Evolutionary conservation across 2,888 invertebrate species (phyloP), one percentile per base, ranked within the genome.

Genomic region (Drosophila setosimentum): DNA sequence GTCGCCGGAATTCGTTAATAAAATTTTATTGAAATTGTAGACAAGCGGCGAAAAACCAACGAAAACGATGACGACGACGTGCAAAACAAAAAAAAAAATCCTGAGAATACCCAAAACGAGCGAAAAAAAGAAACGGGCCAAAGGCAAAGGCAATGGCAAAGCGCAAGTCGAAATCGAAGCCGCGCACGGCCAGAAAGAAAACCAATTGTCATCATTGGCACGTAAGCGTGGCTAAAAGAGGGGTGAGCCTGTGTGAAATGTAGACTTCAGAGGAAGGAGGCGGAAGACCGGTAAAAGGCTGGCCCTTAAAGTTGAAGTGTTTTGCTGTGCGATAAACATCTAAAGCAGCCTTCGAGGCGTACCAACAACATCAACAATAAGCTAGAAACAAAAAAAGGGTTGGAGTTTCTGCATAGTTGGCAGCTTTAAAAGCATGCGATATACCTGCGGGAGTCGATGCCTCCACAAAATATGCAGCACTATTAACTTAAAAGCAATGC

Each of bases 1-100:
- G 77, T 83, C 87, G 81, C 90, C 92, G 91, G 91, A 91, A 90
- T 90, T 91, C 91, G 91, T 91, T 91, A 91, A 91, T 91, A 91
- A 92, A 91, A 91, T 91, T 92, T 91, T 91, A 91, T 91, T 92
- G 91, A 91, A 91, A 92, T 92, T 91, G 92, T 90, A 91, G 92
- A 92, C 92, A 90, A 88, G 91, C 87, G 89, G 85, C 90, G 87
- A 90, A 90, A 88, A 90, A 90, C 80, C 87, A 64, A 71, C 65
- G 83, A 83, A 72, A 68, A 69, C 64, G 71, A 57, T 75, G 78
- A 71, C 83, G 78, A 88, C 89, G 84, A 89, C 89, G 89, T 89
- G 84, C 87, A 90, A 88, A 90, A 90, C 83, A 80, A 87, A 76
- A 60, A 80, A 87, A 76, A 60, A 30, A 50, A 64, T 60, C 67